Evolutionary conservation across 2,888 invertebrate species (phyloP).

Genomic region (Encarsia formosa): DNA sequence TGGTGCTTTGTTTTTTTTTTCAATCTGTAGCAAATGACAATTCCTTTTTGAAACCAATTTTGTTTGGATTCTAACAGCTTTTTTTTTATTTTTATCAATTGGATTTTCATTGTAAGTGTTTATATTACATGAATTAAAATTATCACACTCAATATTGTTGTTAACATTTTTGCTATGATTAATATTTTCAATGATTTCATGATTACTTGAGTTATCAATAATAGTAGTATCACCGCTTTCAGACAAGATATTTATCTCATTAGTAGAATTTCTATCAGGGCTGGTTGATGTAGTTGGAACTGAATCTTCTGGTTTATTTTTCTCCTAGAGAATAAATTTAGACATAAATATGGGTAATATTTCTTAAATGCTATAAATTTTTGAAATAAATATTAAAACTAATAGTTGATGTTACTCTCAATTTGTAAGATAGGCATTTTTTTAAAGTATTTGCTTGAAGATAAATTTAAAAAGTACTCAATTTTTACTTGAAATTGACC

Average conservation of each 20-base stretch:
- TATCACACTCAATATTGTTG: constrained; percentile 42
- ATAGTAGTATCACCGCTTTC: constrained; percentile 8
- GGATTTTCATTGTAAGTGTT: constrained; percentile 18
- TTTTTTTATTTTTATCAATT: constrained; percentile 23
- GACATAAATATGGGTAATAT: constrained; percentile 35
- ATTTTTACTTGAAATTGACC: too few species aligned
- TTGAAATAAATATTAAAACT: too few species aligned
- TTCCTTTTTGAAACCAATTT: constrained; percentile 18
- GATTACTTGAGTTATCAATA: constrained; percentile 3
- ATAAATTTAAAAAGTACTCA: too few species aligned
- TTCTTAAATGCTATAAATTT: not conserved
- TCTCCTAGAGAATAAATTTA: constrained; percentile 38
- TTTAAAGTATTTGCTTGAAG: too few species aligned
- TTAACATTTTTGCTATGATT: constrained; percentile 35
- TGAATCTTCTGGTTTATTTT: constrained; percentile 37
- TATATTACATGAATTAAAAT: constrained; percentile 38
- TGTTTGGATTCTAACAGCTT: constrained; percentile 31
- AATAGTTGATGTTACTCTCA: too few species aligned
- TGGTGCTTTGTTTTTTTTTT: constrained; percentile 2
- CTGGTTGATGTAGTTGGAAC: constrained; percentile 36
- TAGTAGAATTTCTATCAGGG: constrained; percentile 6
- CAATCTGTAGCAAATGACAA: not conserved
- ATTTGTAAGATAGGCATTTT: too few species aligned
- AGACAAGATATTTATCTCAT: not conserved
- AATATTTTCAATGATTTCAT: not conserved